phyloP scores from a whole-genome alignment of 2,888 invertebrate genomes.

The Amphimallon solstitiale region DNA sequence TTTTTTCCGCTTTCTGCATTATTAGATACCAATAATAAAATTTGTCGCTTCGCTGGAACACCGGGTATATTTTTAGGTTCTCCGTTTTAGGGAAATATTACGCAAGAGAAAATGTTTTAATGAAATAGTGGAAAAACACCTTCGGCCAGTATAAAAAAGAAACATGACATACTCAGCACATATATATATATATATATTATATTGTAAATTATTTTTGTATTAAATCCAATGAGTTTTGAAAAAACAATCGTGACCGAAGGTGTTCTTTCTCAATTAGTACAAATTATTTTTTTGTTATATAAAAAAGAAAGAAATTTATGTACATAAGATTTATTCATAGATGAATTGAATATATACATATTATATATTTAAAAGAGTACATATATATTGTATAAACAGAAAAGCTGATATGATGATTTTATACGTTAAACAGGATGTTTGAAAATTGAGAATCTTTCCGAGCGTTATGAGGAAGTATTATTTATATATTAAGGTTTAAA shows the following conservation, averaged over 20 bases:
- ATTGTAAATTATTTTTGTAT: conserved; percentile 32
- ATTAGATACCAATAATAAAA: no score
- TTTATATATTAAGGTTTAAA: background rate
- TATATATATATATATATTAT: conserved; percentile 21
- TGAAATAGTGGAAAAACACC: conserved; percentile 21
- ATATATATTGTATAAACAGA: conserved; percentile 33
- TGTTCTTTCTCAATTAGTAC: conserved; percentile 26
- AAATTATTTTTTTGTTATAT: conserved; percentile 27
- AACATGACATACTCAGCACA: background rate
- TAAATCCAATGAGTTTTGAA: conserved; percentile 15
- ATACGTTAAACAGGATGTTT: conserved; percentile 31
- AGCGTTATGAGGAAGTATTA: background rate
- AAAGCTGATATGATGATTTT: conserved; percentile 20
- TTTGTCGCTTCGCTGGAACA: no score
- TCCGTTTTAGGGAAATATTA: conserved; percentile 17
- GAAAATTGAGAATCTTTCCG: conserved; percentile 18
- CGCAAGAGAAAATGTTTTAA: background rate
- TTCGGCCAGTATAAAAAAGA: conserved; percentile 8
- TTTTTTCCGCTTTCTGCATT: no score
- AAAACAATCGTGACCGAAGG: background rate
- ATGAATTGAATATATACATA: conserved; percentile 20
- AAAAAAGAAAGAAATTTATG: conserved; percentile 4
- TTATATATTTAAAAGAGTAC: conserved; percentile 18
- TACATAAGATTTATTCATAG: conserved; percentile 17
- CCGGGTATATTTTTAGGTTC: conserved; percentile 14